These are phyloP conservation scores for Psittacula cyanocephala DNA, from an alignment of 2,113 vertebrate genomes.

Conservation along the genomic window DNA sequence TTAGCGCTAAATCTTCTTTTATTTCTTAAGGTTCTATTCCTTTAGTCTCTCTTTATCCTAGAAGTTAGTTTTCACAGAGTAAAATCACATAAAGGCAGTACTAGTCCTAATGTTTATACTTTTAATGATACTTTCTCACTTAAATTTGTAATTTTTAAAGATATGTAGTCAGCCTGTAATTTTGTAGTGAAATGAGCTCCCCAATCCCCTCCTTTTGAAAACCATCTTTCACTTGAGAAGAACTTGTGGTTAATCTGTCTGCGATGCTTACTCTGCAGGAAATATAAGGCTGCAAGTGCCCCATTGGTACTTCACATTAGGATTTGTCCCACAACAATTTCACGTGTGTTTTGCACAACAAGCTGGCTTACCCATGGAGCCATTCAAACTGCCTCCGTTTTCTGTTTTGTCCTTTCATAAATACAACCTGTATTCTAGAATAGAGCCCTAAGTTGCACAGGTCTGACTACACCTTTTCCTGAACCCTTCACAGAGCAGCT, in stretches of 20 bases:
- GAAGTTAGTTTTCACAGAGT: neutral
- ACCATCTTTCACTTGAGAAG: neutral
- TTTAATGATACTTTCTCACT: neutral
- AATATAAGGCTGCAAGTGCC: neutral
- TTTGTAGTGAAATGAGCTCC: neutral
- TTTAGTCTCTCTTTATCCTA: neutral
- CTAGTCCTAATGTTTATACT: neutral
- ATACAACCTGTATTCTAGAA: neutral
- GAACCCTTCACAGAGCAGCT: neutral
- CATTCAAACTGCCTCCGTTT: neutral
- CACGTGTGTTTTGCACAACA: neutral
- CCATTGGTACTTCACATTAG: accelerated
- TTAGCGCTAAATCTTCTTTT: neutral
- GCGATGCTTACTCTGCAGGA: neutral
- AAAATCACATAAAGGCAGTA: neutral
- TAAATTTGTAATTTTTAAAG: neutral
- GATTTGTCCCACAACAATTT: neutral
- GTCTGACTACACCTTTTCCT: neutral
- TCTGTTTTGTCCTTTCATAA: neutral
- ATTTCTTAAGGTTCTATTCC: neutral
- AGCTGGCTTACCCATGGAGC: neutral
- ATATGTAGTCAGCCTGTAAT: accelerated
- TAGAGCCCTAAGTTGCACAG: neutral
- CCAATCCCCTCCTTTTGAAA: neutral
- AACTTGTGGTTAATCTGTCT: neutral